phyloP scores from a whole-genome alignment of 2,113 vertebrate species.

The Thomomys bottae region DNA sequence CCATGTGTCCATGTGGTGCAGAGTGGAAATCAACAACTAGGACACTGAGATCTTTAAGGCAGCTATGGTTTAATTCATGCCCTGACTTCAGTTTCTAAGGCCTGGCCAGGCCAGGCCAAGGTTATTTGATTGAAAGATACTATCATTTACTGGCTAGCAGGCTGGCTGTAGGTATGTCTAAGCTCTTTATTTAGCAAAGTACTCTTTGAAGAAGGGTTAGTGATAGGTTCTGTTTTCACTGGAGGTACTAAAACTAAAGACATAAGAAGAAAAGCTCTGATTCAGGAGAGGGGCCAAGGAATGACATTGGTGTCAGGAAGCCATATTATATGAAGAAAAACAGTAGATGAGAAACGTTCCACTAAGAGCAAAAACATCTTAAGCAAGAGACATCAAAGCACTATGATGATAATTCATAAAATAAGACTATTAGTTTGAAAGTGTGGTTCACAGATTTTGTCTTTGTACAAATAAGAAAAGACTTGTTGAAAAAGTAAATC shows the following conservation, averaged over 20 bases:
- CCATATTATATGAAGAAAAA: not conserved
- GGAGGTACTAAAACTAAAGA: not conserved
- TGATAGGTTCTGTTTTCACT: not conserved
- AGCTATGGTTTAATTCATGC: constrained; percentile 90
- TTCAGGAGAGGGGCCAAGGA: not conserved
- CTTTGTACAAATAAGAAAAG: constrained; percentile 27
- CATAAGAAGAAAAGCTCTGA: not conserved
- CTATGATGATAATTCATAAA: not conserved
- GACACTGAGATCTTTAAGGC: constrained; percentile 93
- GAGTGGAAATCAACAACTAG: constrained; percentile 92
- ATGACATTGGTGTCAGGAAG: not conserved
- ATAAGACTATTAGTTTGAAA: constrained; percentile 9
- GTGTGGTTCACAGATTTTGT: not conserved
- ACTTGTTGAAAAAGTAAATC: not conserved
- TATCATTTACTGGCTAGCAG: constrained; percentile 79
- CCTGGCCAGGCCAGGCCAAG: constrained; percentile 62
- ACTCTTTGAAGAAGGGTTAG: not conserved
- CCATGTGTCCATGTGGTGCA: constrained; percentile 93
- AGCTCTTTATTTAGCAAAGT: fast-evolving
- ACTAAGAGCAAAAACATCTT: not conserved
- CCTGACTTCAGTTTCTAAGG: constrained; percentile 89
- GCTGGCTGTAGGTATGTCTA: not conserved
- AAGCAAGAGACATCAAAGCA: not conserved
- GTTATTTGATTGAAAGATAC: no score
- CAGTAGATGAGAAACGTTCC: not conserved